These are phyloP conservation scores for Saccostrea glomerata DNA, from an alignment of 1,140 invertebrate genomes.

Conservation along the genomic window DNA sequence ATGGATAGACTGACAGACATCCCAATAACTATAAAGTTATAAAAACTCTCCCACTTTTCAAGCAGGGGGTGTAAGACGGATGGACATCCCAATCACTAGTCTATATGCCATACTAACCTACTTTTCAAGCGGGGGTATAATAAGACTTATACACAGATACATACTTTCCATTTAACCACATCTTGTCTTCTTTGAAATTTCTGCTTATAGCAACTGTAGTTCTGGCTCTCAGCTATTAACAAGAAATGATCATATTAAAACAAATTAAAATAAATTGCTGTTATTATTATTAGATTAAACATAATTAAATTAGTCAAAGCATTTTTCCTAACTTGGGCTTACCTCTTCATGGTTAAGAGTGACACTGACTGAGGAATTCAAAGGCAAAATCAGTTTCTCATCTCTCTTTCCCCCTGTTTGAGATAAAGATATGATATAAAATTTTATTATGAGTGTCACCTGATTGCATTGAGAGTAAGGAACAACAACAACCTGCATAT, in stretches of 20 bases:
- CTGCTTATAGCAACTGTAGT: slow-evolving; percentile 89
- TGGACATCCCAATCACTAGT: no score
- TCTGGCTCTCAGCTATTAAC: slow-evolving; percentile 89
- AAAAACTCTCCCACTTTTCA: no score
- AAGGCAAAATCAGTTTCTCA: slow-evolving; percentile 94
- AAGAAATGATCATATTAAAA: background rate
- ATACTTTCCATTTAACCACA: slow-evolving; percentile 94
- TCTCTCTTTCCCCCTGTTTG: slow-evolving; percentile 94
- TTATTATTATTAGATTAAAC: background rate
- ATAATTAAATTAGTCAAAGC: background rate
- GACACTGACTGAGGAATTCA: slow-evolving; percentile 97
- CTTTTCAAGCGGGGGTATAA: no score
- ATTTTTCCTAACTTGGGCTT: slow-evolving; percentile 24
- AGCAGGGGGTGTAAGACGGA: no score
- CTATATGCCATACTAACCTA: no score
- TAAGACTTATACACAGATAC: slow-evolving; percentile 37
- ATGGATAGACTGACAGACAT: no score
- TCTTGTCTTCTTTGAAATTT: slow-evolving; percentile 86
- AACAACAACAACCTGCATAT: no score
- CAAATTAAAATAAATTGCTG: background rate
- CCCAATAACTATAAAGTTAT: no score
- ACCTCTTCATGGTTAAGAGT: slow-evolving; percentile 92
- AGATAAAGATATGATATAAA: background rate
- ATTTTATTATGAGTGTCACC: no score
- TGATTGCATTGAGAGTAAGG: no score